Conservation (phyloP, 2,797 vertebrate genomes). For the Tachyglossus aculeatus region DNA sequence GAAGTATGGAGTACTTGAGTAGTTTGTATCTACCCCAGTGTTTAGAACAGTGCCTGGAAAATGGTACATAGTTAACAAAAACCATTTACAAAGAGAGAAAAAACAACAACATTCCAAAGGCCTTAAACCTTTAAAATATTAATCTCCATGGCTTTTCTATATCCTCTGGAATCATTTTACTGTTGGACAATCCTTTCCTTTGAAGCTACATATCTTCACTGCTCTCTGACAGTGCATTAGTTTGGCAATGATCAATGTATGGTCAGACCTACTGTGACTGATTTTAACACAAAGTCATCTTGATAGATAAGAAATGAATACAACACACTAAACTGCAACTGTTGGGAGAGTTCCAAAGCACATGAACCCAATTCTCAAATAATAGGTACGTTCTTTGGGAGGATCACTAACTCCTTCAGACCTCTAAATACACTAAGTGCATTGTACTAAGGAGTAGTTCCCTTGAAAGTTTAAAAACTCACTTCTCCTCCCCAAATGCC, state of each 20-base stretch:
- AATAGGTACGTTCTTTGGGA: no score
- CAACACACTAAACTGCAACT: constrained; percentile 24
- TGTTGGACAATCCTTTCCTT: background rate
- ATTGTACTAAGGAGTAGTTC: no score
- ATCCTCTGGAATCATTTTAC: background rate
- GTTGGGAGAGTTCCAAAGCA: no score
- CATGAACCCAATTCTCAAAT: no score
- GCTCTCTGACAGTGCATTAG: constrained; percentile 1
- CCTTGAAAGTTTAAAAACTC: no score
- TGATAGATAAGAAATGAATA: constrained; percentile 16
- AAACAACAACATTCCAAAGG: background rate
- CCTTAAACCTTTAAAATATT: background rate
- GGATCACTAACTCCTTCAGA: no score
- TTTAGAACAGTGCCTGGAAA: background rate
- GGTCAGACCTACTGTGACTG: background rate
- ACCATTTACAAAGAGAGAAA: background rate
- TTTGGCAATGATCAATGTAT: constrained; percentile 18
- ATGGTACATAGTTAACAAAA: background rate
- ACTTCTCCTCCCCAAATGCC: no score
- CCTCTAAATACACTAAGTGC: no score
- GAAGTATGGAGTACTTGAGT: no score
- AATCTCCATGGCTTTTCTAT: background rate
- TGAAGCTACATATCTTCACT: background rate
- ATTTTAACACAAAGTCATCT: constrained; percentile 28
- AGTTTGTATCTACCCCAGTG: no score